These are phyloP conservation scores for Ophion obscuratus DNA, from an alignment of 2,888 invertebrate genomes.

Conservation along the genomic window DNA sequence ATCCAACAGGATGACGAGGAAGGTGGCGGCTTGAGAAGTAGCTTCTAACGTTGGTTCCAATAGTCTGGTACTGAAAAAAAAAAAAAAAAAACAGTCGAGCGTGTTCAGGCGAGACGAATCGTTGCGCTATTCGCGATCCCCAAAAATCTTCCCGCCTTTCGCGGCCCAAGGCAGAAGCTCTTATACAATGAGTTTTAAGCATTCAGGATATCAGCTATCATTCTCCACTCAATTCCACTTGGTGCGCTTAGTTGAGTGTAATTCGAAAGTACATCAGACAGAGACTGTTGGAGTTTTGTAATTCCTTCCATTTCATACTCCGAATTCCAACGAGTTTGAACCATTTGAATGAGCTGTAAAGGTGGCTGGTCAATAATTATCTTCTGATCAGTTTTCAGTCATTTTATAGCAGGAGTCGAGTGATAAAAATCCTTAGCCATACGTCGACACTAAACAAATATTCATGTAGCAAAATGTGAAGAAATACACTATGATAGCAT, in stretches of 20 bases:
- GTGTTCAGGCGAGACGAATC: neutral
- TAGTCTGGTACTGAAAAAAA: conserved; percentile 74
- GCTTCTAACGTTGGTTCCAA: conserved; percentile 79
- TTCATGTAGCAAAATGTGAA: neutral
- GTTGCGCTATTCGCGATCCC: neutral
- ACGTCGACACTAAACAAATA: neutral
- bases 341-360: neutral
- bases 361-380: neutral
- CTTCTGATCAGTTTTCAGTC: too few species aligned
- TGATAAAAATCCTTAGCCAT: neutral
- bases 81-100: conserved; percentile 18
- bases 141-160: too few species aligned
- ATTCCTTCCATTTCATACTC: conserved; percentile 3
- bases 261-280: neutral
- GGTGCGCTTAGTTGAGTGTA: neutral
- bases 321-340: neutral
- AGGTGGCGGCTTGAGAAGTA: conserved; percentile 77
- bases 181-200: neutral
- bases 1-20: conserved; percentile 54
- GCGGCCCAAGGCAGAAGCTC: too few species aligned
- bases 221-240: neutral
- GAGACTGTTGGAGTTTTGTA: neutral
- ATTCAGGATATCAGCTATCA: neutral
- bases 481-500: neutral
- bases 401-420: neutral